Evolutionary conservation across 2,113 vertebrate species (phyloP), one percentile per base, ranked within the genome.

Genomic region (Mustela nigripes): DNA sequence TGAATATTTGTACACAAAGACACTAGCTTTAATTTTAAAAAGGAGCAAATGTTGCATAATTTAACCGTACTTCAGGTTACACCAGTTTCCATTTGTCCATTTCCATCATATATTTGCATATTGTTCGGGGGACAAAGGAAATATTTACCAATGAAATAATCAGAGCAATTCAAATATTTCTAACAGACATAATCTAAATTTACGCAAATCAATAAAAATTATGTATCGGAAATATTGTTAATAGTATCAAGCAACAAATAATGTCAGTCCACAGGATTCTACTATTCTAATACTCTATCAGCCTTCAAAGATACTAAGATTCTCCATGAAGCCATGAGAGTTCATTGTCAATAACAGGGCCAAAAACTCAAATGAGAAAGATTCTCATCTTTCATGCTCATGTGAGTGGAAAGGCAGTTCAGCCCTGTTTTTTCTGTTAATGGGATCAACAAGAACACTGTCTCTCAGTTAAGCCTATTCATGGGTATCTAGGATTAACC

Each of bases 1-100:
- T 60, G 15, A 83, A 67, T 84, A 63, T 84, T 71, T 92, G 56
- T 80, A 95, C 89, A 86, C 63, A 0, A 90, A 96, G 33, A 89
- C 65, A 86, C 69, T 36, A 48, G 67, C 22, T 65, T 93, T 73
- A 78, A 33, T 63, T 69, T 18, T 79, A 96, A 78, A 21, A 48
- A 74, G 26, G 24, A 86, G 42, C 50, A 71, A 67, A 69, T 69
- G 16, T 48, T 42, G 21, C 11, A 24, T 3, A 69, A 63, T 95
- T 87, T 92, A 85, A 84, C 11, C 63, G 2, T 62, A 76, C 4
- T n/a, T 90, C 65, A 90, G 62, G 2, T 3, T 79, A 22, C 7
- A 48, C 18, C 86, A 83, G 14, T 69, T 93, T 93, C 36, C 16
- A 69, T 97, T 94, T 82, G 26, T 60, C 7, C 21, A 58, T 21